phyloP scores from a whole-genome alignment of 1,140 invertebrate species.

The Notospermus geniculatus region DNA sequence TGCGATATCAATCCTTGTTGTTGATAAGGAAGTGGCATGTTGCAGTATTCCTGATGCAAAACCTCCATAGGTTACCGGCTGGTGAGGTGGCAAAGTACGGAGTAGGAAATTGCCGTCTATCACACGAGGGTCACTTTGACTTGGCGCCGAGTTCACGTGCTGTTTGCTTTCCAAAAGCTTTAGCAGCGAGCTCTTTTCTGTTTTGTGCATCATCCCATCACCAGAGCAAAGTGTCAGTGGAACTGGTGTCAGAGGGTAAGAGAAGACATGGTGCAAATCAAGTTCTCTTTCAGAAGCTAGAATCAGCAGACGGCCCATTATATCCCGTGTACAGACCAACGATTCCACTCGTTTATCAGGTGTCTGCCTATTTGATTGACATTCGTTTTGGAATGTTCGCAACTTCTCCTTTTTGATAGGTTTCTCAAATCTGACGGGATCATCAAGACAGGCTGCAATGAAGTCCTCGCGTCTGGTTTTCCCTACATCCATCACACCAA shows the following conservation, averaged over 20 bases:
- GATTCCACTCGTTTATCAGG: conserved; percentile 6
- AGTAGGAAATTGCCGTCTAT: conserved; percentile 14
- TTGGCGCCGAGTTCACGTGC: not conserved
- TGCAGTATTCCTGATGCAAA: conserved; percentile 1
- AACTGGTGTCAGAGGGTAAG: conserved; percentile 11
- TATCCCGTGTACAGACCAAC: conserved; percentile 12
- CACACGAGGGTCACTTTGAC: conserved; percentile 1
- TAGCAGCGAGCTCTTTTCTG: not conserved
- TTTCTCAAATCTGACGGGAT: conserved; percentile 15
- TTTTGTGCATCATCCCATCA: conserved; percentile 14
- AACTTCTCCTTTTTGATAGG: conserved; percentile 11
- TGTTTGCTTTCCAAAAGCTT: not conserved
- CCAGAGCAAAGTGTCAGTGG: not conserved
- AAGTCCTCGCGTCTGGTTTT: conserved; percentile 14
- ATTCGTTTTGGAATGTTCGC: conserved; percentile 1
- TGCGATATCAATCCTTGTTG: not conserved
- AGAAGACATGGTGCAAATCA: conserved; percentile 4
- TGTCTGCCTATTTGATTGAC: not conserved
- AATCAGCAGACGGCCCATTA: conserved; percentile 9
- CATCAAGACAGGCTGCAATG: conserved; percentile 3
- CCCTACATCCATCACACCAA: conserved; percentile 8
- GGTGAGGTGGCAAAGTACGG: not conserved
- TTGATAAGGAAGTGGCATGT: not conserved
- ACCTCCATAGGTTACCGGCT: conserved; percentile 6
- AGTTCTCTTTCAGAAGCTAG: not conserved